Percentiles rank a stretch among this genome's conserved stretches.
Evolutionary conservation across 2,888 invertebrate species (phyloP).

Genomic region (Acanthosoma haemorrhoidale): DNA sequence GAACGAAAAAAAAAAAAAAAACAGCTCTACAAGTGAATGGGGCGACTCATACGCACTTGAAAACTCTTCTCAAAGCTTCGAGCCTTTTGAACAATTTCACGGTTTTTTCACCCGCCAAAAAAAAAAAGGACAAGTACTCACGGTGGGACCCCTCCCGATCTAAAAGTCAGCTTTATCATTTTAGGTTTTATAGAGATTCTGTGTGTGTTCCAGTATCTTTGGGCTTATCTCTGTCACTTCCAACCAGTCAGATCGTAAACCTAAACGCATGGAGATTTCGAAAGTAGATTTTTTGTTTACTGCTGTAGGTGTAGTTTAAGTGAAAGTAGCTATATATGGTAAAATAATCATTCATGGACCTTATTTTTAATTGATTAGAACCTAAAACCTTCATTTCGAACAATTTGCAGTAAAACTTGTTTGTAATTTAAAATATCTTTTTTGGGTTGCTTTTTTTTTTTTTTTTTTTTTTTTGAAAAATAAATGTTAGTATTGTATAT

Average conservation of each 20-base stretch:
- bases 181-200: not conserved
- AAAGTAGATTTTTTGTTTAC: too few species aligned
- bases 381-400: too few species aligned
- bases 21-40: not conserved
- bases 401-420: too few species aligned
- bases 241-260: constrained; percentile 4
- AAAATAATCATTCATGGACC: too few species aligned
- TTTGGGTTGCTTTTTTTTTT: too few species aligned
- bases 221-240: not conserved
- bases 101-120: not conserved
- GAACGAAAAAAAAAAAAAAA: not conserved
- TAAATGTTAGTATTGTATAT: too few species aligned
- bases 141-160: not conserved
- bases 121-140: not conserved
- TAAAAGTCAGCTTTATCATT: constrained; percentile 23
- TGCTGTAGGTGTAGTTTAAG: too few species aligned
- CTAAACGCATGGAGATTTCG: not conserved
- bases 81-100: constrained; percentile 18
- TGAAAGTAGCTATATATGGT: too few species aligned
- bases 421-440: too few species aligned
- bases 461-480: too few species aligned
- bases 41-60: too few species aligned
- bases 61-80: constrained; percentile 12
- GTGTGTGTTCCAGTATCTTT: constrained; percentile 8
- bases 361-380: too few species aligned